Evolutionary conservation across 1,140 invertebrate species (phyloP).

Genomic region (Drosophila subpulchrella): DNA sequence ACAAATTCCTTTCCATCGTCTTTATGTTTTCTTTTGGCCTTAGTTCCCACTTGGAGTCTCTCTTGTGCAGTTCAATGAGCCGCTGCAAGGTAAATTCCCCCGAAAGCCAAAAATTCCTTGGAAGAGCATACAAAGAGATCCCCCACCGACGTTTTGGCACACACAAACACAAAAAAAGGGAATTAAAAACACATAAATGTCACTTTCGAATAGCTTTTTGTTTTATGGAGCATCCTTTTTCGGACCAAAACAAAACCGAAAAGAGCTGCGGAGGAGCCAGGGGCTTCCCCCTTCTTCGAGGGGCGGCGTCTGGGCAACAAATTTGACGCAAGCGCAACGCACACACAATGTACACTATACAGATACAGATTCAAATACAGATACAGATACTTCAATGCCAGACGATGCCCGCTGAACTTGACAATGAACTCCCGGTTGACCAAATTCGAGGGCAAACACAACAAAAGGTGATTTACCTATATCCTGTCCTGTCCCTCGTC

Average conservation of each 20-base stretch:
- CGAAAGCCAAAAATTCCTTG: constrained; percentile 64
- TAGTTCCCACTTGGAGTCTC: constrained; percentile 2
- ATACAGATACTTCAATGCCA: constrained; percentile 24
- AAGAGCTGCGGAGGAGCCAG: constrained; percentile 9
- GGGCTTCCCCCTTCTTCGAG: not conserved
- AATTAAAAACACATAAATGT: constrained; percentile 83
- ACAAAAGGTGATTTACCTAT: constrained; percentile 56
- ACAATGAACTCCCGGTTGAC: constrained; percentile 56
- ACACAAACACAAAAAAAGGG: constrained; percentile 45
- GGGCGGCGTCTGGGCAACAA: constrained; percentile 41
- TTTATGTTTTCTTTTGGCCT: not conserved
- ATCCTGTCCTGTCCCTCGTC: constrained; percentile 4
- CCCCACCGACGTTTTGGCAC: not conserved
- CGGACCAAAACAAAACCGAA: constrained; percentile 47
- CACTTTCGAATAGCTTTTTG: constrained; percentile 78
- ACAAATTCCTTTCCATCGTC: constrained; percentile 7
- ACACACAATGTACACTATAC: constrained; percentile 44
- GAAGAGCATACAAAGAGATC: constrained; percentile 53
- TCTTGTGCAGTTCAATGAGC: constrained; percentile 63
- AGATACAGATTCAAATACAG: constrained; percentile 20
- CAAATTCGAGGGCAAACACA: constrained; percentile 49
- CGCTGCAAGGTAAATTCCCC: constrained; percentile 63
- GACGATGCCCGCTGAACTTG: constrained; percentile 53
- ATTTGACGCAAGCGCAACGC: constrained; percentile 75
- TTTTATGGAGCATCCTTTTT: constrained; percentile 77